Base-by-base conservation (phyloP, 2,113 vertebrate genomes). In the Myiagra hebetior region DNA sequence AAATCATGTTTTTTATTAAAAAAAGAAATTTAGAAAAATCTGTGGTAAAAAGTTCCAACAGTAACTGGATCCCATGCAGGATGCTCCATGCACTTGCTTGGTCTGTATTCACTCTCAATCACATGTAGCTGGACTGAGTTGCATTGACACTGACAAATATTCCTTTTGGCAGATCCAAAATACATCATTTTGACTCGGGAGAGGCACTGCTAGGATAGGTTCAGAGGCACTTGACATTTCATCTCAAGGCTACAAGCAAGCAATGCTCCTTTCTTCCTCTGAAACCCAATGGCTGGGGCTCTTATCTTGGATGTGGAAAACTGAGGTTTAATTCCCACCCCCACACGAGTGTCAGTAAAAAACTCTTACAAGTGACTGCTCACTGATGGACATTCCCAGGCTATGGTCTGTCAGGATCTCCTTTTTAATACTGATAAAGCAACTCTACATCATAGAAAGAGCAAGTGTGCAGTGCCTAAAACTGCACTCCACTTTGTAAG, bases 111-210 rank as follows among this genome's bases (percentile, higher is more conserved):
- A 9, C 47, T 70, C 79, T 59, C 33, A 81, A 46, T 41, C 0
- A 3, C 23, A 31, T 0, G 0, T 14, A 26, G 82, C 27, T 47
- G 56, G n/a, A 81, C 28, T 27, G 55, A 70, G 44, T 22, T 31
- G n/a, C 65, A 37, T 9, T 68, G 60, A 78, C 87, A 64, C 24
- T n/a, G 84, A 85, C 49, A 94, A 81, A 78, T 8, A 4, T 17
- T 92, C 44, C 35, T 85, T 75, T 27, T 44, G 69, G 27, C 89
- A 92, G 87, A 56, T 39, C 33, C 89, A 87, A 95, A 95, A 82
- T 18, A 44, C n/a, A 82, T 49, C 26, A 68, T 49, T 84, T 72
- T 56, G 65, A 53, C 49, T 37, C 44, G 27, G 63, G 63, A 85
- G 11, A 83, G 46, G 37, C 44, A 87, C 77, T 85, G 33, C 52